Percentiles rank a stretch among this genome's conserved stretches.
phyloP scores from a whole-genome alignment of 2,888 invertebrate genomes.

The Nephrotoma flavescens region DNA sequence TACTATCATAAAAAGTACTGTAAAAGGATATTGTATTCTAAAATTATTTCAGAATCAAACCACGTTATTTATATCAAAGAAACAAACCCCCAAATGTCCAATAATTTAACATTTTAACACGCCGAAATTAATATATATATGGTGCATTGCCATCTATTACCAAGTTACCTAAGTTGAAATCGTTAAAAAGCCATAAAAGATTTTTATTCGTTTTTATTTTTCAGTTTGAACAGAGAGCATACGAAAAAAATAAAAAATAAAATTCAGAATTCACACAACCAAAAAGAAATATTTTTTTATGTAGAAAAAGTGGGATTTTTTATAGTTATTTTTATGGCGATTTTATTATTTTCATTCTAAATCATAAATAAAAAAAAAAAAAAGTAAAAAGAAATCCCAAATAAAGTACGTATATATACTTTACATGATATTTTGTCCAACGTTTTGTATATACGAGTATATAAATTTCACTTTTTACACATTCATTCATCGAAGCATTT shows the following conservation, averaged over 20 bases:
- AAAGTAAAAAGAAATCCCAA: neutral
- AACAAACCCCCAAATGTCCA: neutral
- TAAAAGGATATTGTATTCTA: neutral
- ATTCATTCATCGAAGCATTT: neutral
- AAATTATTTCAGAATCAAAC: neutral
- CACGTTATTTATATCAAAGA: neutral
- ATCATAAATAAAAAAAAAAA: slow-evolving; percentile 3
- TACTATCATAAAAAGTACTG: too few relatives aligned
- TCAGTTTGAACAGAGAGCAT: neutral
- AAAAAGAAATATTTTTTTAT: neutral
- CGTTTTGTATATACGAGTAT: neutral
- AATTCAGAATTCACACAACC: slow-evolving; percentile 1
- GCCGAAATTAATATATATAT: neutral
- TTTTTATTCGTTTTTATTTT: slow-evolving; percentile 2
- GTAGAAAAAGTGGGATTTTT: slow-evolving; percentile 1
- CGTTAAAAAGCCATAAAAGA: neutral
- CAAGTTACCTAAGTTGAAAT: neutral
- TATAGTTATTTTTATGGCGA: slow-evolving; percentile 6
- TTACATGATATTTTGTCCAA: slow-evolving; percentile 1
- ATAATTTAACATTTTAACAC: neutral
- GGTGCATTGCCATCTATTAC: neutral
- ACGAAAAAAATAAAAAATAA: neutral
- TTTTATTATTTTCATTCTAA: slow-evolving; percentile 6
- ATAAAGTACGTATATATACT: neutral
- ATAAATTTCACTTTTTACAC: neutral